These are phyloP conservation scores for Bothrops alternatus DNA, from an alignment of 2,797 vertebrate species.

Conservation along the genomic window DNA sequence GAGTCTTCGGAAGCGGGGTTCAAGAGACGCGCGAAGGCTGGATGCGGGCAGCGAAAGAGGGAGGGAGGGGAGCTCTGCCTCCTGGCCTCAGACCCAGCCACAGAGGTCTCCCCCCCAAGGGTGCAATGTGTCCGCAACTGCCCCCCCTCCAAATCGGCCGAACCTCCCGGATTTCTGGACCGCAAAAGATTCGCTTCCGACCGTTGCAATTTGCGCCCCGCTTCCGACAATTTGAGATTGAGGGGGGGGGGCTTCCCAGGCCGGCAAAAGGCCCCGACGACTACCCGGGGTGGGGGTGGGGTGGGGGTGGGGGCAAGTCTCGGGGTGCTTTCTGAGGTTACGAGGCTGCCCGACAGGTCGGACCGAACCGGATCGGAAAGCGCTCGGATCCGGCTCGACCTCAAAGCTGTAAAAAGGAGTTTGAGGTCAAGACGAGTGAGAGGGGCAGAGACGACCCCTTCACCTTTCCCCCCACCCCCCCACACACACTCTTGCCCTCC, in stretches of 20 bases:
- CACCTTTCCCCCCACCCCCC: background rate
- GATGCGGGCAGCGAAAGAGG: background rate
- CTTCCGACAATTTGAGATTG: background rate
- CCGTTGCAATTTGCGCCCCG: too few species aligned
- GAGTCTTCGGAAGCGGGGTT: background rate
- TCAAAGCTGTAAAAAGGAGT: background rate
- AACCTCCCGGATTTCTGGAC: background rate
- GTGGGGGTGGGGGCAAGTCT: background rate
- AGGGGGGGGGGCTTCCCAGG: background rate
- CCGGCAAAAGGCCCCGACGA: background rate
- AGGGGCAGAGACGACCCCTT: background rate
- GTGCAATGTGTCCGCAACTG: background rate
- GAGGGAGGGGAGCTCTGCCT: too few species aligned
- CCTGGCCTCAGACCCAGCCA: background rate
- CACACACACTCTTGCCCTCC: background rate
- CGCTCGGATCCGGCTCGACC: too few species aligned
- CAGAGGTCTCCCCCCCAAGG: background rate
- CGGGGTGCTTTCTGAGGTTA: background rate
- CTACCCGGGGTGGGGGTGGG: background rate
- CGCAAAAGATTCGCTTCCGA: background rate
- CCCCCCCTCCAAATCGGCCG: background rate
- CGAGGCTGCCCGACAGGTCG: background rate
- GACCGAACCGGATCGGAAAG: background rate
- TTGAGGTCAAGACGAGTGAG: background rate
- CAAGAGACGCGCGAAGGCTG: background rate